Evolutionary conservation across 2,888 invertebrate species (phyloP), one percentile per base, ranked within the genome.

Genomic region (Pristionchus entomophagus): DNA sequence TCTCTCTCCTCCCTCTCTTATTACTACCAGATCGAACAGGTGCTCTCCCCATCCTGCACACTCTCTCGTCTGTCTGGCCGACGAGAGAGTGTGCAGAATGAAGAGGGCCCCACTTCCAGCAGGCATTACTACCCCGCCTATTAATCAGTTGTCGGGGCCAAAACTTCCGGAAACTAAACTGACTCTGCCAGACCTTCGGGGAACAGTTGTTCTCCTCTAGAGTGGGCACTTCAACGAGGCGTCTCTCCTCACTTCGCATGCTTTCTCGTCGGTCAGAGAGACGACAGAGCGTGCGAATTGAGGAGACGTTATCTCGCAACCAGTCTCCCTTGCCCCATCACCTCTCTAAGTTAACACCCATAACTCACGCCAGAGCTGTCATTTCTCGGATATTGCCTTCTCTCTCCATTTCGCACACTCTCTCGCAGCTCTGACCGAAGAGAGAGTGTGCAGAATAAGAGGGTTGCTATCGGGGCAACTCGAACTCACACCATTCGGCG

Each of bases 1-100:
- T 59, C 32, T 5, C n/a, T 26, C 56, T 22, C 0, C n/a, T n/a
- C 22, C 56, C 56, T 12, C 59, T 3, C 26, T 32, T 59, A 59
- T 29, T 59, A 59, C 59, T 59, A n/a, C n/a, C n/a, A n/a, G n/a
- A n/a, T n/a, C n/a, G 59, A 59, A 59, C 59, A 59, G 29, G n/a
- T n/a, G n/a, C n/a, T n/a, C n/a, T n/a, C n/a, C n/a, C n/a, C n/a
- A n/a, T n/a, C n/a, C n/a, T n/a, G n/a, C n/a, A n/a, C n/a, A n/a
- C n/a, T n/a, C n/a, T n/a, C n/a, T n/a, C n/a, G n/a, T n/a, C n/a
- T n/a, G n/a, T n/a, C n/a, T n/a, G n/a, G n/a, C n/a, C n/a, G n/a
- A n/a, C n/a, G n/a, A n/a, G n/a, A n/a, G n/a, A n/a, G n/a, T n/a
- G n/a, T n/a, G n/a, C n/a, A n/a, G n/a, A n/a, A n/a, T n/a, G n/a